Evolutionary conservation across 2,113 vertebrate species (phyloP).

Genomic region (Hystrix brachyura): DNA sequence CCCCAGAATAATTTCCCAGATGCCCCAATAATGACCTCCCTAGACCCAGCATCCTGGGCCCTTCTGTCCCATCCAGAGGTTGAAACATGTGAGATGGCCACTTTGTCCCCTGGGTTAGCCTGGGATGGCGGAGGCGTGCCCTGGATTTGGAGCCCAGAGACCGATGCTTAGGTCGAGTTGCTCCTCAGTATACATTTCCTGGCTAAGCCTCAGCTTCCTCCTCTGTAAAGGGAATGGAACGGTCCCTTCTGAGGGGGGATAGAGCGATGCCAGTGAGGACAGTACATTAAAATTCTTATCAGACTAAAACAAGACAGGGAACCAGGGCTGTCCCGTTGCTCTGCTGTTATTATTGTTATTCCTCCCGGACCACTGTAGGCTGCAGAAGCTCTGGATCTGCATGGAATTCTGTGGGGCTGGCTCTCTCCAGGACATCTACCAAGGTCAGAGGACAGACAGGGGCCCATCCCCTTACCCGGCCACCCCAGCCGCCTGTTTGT

Average conservation of each 20-base stretch:
- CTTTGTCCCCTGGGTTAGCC: not conserved
- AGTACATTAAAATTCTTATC: not conserved
- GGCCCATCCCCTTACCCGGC: accelerated
- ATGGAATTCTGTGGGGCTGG: slow-evolving; percentile 97
- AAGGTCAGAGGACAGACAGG: slow-evolving; percentile 86
- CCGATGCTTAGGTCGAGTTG: not conserved
- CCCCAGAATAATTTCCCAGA: not conserved
- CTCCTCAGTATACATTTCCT: not conserved
- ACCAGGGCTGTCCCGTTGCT: not conserved
- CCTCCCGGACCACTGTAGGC: slow-evolving; percentile 80
- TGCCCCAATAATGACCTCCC: not conserved
- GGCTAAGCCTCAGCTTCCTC: not conserved
- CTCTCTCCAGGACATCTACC: slow-evolving; percentile 95
- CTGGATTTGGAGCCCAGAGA: slow-evolving; percentile 17
- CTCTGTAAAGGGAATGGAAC: not conserved
- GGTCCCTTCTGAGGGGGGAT: not conserved
- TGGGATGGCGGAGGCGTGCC: not conserved
- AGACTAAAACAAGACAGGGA: not conserved
- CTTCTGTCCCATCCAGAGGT: not conserved
- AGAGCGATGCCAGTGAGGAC: not conserved
- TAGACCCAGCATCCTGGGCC: not conserved
- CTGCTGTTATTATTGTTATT: not conserved
- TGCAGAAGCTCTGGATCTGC: slow-evolving; percentile 95
- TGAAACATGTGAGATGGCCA: not conserved
- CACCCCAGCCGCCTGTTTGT: not conserved